These are phyloP conservation scores for Petrocephalus microphthalmus DNA, from an alignment of 2,113 vertebrate species.

Conservation along the genomic window DNA sequence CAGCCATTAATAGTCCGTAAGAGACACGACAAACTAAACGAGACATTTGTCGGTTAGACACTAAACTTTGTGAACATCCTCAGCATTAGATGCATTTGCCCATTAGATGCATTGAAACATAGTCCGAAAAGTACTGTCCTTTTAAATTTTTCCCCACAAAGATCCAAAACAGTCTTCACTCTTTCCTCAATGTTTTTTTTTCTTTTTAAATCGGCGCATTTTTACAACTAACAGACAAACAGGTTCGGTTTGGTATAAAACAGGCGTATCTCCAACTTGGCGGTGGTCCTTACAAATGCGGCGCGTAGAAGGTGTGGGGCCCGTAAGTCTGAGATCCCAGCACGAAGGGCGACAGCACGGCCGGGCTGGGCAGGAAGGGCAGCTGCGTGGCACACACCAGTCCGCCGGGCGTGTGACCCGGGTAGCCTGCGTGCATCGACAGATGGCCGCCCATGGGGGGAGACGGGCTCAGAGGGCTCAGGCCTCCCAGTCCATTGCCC, in stretches of 20 bases:
- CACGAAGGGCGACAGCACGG: conserved; percentile 89
- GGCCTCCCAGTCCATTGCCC: conserved; percentile 51
- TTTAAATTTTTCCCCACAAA: neutral
- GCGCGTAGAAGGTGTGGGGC: conserved; percentile 86
- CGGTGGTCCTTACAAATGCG: conserved; percentile 73
- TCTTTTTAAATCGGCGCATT: conserved; percentile 13
- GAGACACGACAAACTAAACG: conserved; percentile 16
- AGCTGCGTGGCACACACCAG: conserved; percentile 83
- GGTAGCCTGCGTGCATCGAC: conserved; percentile 79
- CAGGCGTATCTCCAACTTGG: neutral
- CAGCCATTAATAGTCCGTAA: conserved; percentile 16
- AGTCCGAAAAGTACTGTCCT: conserved; percentile 7
- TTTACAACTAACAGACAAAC: conserved; percentile 5
- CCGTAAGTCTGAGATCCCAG: conserved; percentile 91
- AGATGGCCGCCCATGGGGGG: conserved; percentile 68
- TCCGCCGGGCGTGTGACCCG: conserved; percentile 71
- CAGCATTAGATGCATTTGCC: conserved; percentile 22
- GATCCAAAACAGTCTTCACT: conserved; percentile 15
- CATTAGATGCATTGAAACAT: conserved; percentile 6
- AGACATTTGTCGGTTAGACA: conserved; percentile 10
- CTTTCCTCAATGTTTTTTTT: neutral
- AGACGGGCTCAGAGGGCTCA: conserved; percentile 71
- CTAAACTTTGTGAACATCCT: conserved; percentile 9
- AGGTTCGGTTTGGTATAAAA: neutral
- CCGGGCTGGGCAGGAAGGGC: conserved; percentile 84